Evolutionary conservation across 2,113 vertebrate genomes (phyloP), one percentile per base, ranked within the genome.

Genomic region (Scatophagus argus): DNA sequence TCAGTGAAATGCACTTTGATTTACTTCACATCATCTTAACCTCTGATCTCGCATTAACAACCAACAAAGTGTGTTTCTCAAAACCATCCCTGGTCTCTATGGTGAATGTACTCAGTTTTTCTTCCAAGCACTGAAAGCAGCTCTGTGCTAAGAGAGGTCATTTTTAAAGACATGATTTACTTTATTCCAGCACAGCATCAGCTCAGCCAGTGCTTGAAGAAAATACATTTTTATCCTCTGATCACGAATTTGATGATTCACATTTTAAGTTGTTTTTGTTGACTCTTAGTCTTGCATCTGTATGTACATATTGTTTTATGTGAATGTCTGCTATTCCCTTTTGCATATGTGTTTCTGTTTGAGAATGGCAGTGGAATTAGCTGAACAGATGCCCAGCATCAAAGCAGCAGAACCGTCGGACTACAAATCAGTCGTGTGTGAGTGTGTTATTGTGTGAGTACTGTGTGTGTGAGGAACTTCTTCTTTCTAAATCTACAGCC

Each of bases 361-460:
- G 49, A 47, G 3, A 2, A 25, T 44, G 51, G 44, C 47, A 47
- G 34, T 44, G 27, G 29, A 46, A 77, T 83, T 39, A 61, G 67
- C 25, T 23, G 17, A 71, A 54, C 74, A 73, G 61, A 78, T 83
- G 74, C 9, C 66, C 27, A 11, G 27, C n/a, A 43, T 78, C 32
- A 41, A 59, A 47, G 39, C 47, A 49, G 55, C 21, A 56, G 6
- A 66, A 65, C 60, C 38, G 39, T 11, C 54, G 43, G 66, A 59
- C 52, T 65, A 32, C 52, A 67, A 41, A 60, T 73, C 46, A 67
- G 2, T 16, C 43, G 12, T 31, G 52, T 66, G 39, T 25, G 25
- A 19, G 27, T 34, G 16, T 52, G 34, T 43, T 29, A 39, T 25
- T 51, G 27, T 70, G 17, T 39, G 5, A 38, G 10, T 29, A 19